Evolutionary conservation across 2,888 invertebrate genomes (phyloP), one percentile per base, ranked within the genome.

Genomic region (Lasiommata megera): DNA sequence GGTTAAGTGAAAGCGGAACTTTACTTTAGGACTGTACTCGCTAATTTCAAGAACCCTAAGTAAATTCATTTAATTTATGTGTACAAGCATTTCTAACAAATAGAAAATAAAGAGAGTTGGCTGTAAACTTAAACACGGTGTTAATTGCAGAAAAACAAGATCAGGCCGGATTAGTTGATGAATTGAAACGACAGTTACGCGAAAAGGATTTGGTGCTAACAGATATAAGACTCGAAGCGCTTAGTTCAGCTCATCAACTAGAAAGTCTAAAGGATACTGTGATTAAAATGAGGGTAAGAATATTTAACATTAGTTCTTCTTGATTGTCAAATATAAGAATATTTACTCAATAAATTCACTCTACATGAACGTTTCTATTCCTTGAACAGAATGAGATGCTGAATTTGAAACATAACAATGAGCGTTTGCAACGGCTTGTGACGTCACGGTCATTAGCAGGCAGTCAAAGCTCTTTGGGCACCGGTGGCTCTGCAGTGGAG

Each of bases 121-220:
- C 29, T 31, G 51, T 41, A 41, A 17, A 53, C 48, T 16, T 29
- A 14, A 41, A 41, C 18, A 11, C 48, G 23, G 43, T 52, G 16
- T 58, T 54, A 47, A 18, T 88, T 84, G 51, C 83, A 92, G 85
- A 92, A 74, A 84, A 92, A 88, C 77, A 75, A 68, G 88, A 88
- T 61, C 88, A 83, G 54, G 72, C 77, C 44, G 92, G 80, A 56
- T 79, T 90, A 76, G 95, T 93, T 5, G 96, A 96, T 70, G 97
- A 98, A 68, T 88, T 99, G 68, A 96, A 97, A 81, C 96, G 97
- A 74, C 98, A 99, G 79, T 91, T 99, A 50, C 92, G 98, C 36
- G 98, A 99, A 76, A 99, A 99, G 82, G 99, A 99, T 84, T 93
- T 98, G 77, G 97, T 98, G 60, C 92, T 99, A 65, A 99, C 99